These are phyloP conservation scores for Trichoplusia ni DNA, from an alignment of 1,140 invertebrate genomes.

Conservation along the genomic window DNA sequence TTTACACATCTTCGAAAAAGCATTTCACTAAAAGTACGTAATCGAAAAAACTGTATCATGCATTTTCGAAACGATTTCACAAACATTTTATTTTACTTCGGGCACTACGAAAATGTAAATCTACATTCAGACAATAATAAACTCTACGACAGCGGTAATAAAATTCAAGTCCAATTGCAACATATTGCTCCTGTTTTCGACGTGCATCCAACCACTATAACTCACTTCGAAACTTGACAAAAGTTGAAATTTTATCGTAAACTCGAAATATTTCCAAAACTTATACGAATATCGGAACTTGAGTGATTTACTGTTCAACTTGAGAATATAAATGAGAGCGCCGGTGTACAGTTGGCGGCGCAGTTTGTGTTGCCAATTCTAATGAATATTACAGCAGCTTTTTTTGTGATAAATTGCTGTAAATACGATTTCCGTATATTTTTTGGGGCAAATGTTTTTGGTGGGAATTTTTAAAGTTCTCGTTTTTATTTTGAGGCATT, in stretches of 20 bases:
- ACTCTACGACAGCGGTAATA: constrained; percentile 9
- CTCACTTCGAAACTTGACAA: constrained; percentile 54
- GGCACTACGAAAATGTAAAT: constrained; percentile 6
- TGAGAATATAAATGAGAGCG: constrained; percentile 38
- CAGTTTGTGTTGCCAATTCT: constrained; percentile 17
- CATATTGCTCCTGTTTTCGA: constrained; percentile 27
- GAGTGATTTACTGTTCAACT: constrained; percentile 56
- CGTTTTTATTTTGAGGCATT: too few species aligned
- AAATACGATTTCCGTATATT: constrained; percentile 1
- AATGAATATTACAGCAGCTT: constrained; percentile 23
- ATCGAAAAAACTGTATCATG: constrained; percentile 19
- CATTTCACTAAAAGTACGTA: constrained; percentile 1
- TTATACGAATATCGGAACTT: constrained; percentile 41
- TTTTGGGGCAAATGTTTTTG: too few species aligned
- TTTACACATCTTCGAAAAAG: neutral
- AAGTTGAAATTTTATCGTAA: constrained; percentile 62
- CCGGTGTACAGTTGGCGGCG: constrained; percentile 17
- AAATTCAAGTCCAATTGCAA: constrained; percentile 13
- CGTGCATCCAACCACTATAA: constrained; percentile 43
- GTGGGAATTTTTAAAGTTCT: too few species aligned
- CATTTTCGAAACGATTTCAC: constrained; percentile 13
- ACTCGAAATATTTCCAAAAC: constrained; percentile 53
- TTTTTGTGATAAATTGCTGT: constrained; percentile 13
- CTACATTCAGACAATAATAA: neutral
- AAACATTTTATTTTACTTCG: constrained; percentile 22